Evolutionary conservation across 2,113 vertebrate genomes (phyloP).

Genomic region (Fukomys damarensis): DNA sequence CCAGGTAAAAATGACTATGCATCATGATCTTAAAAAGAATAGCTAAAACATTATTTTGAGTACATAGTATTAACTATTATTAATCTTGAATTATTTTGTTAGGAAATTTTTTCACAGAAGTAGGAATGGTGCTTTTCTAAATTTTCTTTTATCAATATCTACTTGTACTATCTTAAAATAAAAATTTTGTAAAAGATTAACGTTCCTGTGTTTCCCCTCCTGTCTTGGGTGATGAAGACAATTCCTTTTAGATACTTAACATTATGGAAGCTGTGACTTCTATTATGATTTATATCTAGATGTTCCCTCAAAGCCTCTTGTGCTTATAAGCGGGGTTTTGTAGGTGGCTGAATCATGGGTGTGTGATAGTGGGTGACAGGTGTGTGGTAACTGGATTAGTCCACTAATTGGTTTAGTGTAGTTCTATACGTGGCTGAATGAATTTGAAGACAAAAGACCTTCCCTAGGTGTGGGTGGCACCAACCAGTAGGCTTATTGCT

Average conservation of each 20-base stretch:
- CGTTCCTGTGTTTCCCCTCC: neutral
- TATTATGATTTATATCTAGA: neutral
- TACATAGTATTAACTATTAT: neutral
- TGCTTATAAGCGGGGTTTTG: neutral
- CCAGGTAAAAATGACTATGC: neutral
- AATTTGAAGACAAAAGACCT: neutral
- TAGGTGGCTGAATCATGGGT: neutral
- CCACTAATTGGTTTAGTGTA: neutral
- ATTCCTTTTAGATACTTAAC: neutral
- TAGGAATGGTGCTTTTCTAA: neutral
- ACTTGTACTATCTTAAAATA: neutral
- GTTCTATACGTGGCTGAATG: neutral
- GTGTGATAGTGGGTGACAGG: neutral
- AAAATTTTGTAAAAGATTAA: neutral
- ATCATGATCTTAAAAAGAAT: neutral
- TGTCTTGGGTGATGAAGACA: neutral
- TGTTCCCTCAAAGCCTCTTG: neutral
- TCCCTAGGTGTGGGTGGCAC: neutral
- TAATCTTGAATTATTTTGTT: neutral
- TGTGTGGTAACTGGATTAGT: neutral
- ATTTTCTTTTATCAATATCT: neutral
- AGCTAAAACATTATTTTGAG: neutral
- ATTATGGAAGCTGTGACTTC: neutral
- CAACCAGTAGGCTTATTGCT: neutral
- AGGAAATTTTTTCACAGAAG: neutral